A percentile compares a stretch with the other conserved stretches of the same genome.
Conservation (phyloP, 53 echinoderm and acorn worm species). For the Temnopleurus reevesii region DNA sequence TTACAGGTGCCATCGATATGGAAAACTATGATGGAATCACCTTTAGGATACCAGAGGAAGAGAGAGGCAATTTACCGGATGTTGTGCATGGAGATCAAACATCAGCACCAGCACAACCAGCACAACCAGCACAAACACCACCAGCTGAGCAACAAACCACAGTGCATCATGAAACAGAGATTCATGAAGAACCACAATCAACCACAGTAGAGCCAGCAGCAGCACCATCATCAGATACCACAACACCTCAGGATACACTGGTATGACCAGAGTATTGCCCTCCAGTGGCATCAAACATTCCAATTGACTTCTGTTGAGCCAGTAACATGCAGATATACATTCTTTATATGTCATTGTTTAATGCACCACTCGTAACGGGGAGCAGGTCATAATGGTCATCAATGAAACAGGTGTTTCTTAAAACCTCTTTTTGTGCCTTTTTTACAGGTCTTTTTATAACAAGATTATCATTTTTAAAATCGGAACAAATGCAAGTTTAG, state of each 20-base stretch:
- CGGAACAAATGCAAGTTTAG: no score
- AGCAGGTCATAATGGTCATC: neutral
- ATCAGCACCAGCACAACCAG: neutral
- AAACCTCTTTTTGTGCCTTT: conserved; percentile 5
- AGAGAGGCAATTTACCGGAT: conserved; percentile 36
- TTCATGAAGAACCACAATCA: conserved; percentile 7
- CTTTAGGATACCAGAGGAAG: conserved; percentile 29
- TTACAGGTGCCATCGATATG: conserved; percentile 38
- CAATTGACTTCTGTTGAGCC: neutral
- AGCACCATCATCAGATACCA: neutral
- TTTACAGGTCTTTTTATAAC: neutral
- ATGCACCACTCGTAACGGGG: neutral
- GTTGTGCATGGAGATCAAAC: conserved; percentile 32
- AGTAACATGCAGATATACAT: neutral
- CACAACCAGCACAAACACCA: neutral
- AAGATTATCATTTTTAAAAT: no score
- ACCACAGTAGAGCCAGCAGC: no score
- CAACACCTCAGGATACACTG: neutral
- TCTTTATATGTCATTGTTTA: neutral
- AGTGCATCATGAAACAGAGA: conserved; percentile 10
- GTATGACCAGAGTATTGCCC: conserved; percentile 40
- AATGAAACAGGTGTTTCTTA: neutral
- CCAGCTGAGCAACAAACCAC: conserved; percentile 21
- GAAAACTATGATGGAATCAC: neutral
- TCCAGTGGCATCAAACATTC: neutral